phyloP scores from a whole-genome alignment of 2,113 vertebrate species.

The Saccopteryx bilineata region DNA sequence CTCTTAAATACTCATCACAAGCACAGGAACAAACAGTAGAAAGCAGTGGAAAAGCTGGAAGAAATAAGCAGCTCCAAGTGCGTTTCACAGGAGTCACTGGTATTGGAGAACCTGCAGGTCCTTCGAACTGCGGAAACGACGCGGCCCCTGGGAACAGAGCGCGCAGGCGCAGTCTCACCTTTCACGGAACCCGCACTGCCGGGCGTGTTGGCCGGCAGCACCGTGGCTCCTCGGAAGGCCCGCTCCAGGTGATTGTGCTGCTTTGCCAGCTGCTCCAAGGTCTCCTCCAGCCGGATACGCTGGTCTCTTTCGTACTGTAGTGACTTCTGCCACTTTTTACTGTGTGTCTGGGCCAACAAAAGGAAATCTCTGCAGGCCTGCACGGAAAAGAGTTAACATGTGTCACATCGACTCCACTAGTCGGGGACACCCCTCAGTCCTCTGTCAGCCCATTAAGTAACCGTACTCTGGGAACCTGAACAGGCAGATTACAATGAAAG shows the following conservation, averaged over 20 bases:
- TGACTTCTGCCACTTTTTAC: slow-evolving; percentile 97
- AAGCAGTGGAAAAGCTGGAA: not conserved
- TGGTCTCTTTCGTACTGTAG: slow-evolving; percentile 96
- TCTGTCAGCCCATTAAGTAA: not conserved
- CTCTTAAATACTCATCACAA: not conserved
- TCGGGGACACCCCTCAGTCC: not conserved
- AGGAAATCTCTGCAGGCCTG: slow-evolving; percentile 97
- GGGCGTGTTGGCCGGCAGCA: slow-evolving; percentile 88
- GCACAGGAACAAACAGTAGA: not conserved
- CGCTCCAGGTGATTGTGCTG: slow-evolving; percentile 98
- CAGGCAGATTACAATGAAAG: not conserved
- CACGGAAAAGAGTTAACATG: accelerated
- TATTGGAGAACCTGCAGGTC: not conserved
- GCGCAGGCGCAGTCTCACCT: slow-evolving; percentile 84
- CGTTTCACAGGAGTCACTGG: accelerated
- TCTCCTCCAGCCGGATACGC: slow-evolving; percentile 96
- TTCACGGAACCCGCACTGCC: slow-evolving; percentile 88
- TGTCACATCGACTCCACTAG: not conserved
- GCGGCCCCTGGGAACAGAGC: no score
- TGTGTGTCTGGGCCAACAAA: slow-evolving; percentile 94
- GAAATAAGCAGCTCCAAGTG: not conserved
- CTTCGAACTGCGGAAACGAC: not conserved
- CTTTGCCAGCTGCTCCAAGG: slow-evolving; percentile 97
- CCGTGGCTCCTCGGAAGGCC: slow-evolving; percentile 95
- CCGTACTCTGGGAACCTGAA: not conserved